These are phyloP conservation scores for Turritopsis rubra DNA, from an alignment of 30 jellyfish, hydroid and myxozoan species.

Conservation along the genomic window DNA sequence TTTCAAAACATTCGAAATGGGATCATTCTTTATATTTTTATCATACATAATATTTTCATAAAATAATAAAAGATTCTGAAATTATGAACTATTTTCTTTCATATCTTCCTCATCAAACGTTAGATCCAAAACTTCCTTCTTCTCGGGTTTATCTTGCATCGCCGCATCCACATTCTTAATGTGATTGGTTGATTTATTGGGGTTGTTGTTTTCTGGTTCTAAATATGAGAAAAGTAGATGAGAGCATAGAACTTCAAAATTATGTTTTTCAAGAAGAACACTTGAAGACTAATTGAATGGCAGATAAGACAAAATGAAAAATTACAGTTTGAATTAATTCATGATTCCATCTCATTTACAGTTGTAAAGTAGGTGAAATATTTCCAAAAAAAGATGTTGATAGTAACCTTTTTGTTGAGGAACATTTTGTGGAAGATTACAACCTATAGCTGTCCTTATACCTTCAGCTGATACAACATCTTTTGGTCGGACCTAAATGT, in stretches of 20 bases:
- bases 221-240: not conserved
- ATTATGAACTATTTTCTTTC: not conserved
- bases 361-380: too few relatives aligned
- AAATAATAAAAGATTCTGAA: too few relatives aligned
- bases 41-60: too few relatives aligned
- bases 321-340: too few relatives aligned
- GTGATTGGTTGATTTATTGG: not conserved
- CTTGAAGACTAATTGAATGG: too few relatives aligned
- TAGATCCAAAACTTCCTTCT: not conserved
- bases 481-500: slow-evolving; percentile 30
- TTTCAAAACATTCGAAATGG: too few relatives aligned
- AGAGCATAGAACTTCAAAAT: not conserved
- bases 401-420: not conserved
- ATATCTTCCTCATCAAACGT: not conserved
- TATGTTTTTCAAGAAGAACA: too few relatives aligned
- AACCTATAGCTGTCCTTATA: slow-evolving; percentile 17
- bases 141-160: not conserved
- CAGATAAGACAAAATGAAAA: too few relatives aligned
- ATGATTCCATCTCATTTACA: too few relatives aligned
- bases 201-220: not conserved
- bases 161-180: not conserved
- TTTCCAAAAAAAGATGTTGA: not conserved
- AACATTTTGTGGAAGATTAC: not conserved
- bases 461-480: slow-evolving; percentile 19
- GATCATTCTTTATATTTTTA: too few relatives aligned